phyloP scores from a whole-genome alignment of 2,113 vertebrate genomes.

The Neotragus pygmaeus region DNA sequence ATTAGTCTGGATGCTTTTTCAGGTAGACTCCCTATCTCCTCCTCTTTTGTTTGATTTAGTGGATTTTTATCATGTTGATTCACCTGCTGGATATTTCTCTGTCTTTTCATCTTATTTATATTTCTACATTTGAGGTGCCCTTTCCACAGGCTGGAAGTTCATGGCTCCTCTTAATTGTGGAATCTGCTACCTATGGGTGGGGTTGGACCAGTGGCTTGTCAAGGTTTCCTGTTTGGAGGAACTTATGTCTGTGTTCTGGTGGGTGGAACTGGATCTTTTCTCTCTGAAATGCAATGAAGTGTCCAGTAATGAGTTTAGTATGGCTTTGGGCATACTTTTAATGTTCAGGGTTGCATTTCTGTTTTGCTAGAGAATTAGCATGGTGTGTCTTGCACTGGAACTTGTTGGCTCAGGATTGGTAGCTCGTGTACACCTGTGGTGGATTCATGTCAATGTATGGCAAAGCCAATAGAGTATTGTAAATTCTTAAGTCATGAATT shows the following conservation, averaged over 20 bases:
- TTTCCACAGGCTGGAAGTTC: background rate
- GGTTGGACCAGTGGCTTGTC: background rate
- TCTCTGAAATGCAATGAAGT: background rate
- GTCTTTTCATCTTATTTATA: background rate
- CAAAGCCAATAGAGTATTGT: too few relatives aligned
- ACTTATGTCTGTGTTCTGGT: background rate
- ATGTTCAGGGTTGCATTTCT: background rate
- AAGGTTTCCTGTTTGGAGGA: background rate
- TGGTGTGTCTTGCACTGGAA: background rate
- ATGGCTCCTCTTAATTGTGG: background rate
- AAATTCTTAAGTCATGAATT: too few relatives aligned
- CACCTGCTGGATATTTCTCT: background rate
- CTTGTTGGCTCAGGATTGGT: too few relatives aligned
- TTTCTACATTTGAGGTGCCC: background rate
- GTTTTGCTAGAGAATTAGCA: background rate
- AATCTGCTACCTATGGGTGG: background rate
- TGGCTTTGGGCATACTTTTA: background rate
- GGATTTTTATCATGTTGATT: background rate
- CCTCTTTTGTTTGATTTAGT: background rate
- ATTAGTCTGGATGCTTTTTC: background rate
- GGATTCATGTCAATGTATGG: too few relatives aligned
- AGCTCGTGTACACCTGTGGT: too few relatives aligned
- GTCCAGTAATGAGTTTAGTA: background rate
- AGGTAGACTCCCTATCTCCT: background rate
- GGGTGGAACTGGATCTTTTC: background rate